These are phyloP conservation scores for Tethea ocularis DNA, from an alignment of 2,888 invertebrate genomes.

Conservation along the genomic window DNA sequence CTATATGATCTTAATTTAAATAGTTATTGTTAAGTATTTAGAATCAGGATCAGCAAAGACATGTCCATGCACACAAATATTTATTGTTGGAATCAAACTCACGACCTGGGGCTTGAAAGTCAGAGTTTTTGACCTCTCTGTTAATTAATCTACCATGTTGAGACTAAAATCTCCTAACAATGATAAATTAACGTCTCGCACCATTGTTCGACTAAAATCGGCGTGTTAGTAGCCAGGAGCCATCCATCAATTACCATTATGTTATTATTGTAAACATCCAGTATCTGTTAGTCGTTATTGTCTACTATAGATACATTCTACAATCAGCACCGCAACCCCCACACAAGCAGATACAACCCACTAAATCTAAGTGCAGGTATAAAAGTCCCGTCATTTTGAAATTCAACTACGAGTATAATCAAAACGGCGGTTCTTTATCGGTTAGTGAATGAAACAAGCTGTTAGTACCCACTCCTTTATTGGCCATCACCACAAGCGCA, in stretches of 20 bases:
- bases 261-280: too few species aligned
- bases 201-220: neutral
- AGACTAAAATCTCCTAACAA: neutral
- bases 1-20: too few species aligned
- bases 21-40: too few species aligned
- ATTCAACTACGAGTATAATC: neutral
- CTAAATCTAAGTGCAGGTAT: neutral
- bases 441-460: conserved; percentile 62
- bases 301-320: neutral
- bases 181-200: neutral
- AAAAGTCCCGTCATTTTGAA: neutral
- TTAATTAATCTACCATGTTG: too few species aligned
- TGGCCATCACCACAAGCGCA: conserved; percentile 21
- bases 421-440: neutral
- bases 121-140: too few species aligned
- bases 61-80: too few species aligned
- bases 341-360: neutral
- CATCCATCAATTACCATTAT: neutral
- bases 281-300: neutral
- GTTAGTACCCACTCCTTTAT: conserved; percentile 62
- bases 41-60: too few species aligned
- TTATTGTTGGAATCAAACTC: too few species aligned
- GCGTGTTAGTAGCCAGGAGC: neutral
- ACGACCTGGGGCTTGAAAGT: too few species aligned
- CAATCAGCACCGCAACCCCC: neutral